Evolutionary conservation across 2,797 vertebrate genomes (phyloP), one percentile per base, ranked within the genome.

Genomic region (Malacoctenus gilli): DNA sequence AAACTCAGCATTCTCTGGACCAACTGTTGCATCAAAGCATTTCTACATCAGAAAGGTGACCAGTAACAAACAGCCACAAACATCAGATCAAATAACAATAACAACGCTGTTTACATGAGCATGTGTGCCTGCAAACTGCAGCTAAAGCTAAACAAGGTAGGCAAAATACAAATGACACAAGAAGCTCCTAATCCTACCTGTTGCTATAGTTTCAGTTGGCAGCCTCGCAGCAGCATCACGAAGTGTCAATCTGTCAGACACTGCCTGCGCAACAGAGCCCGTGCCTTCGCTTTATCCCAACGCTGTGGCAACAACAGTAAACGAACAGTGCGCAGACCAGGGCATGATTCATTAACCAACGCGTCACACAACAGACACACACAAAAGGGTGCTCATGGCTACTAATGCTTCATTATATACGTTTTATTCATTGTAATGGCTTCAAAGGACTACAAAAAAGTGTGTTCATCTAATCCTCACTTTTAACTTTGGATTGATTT

Each of bases 251-350:
- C 75, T 66, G 76, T 80, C 66, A 75, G 63, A 67, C 42, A 37
- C 36, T 66, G 68, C 51, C 65, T 60, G 76, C 18, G 40, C 57
- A 23, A 37, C 25, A 8, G 30, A 77, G 69, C 50, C 32, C 23
- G 51, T 47, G 54, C 59, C 58, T 72, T 47, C 50, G 63, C 72
- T 80, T 77, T 68, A 77, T 68, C 57, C 31, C 56, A 75, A 80
- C 28, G 12, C 87, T 86, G 83, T 85, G 78, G 85, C 77, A 88
- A 87, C 85, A 79, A 85, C 79, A 73, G 85, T 84, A 87, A 89
- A 89, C 83, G 74, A 84, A 85, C 59, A 39, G 62, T 3, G n/a
- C 58, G 72, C 58, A 66, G 46, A 79, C 62, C 28, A 14, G 50
- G 37, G 58, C 70, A 57, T 30, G 65, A 85, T 80, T 84, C 77